Evolutionary conservation across 2,888 invertebrate genomes (phyloP), one percentile per base, ranked within the genome.

Genomic region (Augiades crinisus): DNA sequence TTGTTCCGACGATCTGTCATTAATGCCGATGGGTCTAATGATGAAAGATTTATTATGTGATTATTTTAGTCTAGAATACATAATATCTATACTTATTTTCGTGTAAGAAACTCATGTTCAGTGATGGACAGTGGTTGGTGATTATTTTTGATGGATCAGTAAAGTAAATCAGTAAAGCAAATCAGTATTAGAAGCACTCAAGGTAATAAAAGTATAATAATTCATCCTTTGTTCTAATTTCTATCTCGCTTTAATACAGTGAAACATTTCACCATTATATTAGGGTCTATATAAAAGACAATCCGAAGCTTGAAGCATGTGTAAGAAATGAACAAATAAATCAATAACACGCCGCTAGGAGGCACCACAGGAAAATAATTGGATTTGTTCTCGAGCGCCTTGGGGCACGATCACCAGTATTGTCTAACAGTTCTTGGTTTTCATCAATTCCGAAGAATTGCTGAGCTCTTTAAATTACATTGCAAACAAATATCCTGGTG

Each of bases 301-400:
- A 45, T 34, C 40, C 41, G 22, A 45, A 41, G 36, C 19, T 47
- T 30, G 37, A 30, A 46, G 66, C 74, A 67, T 73, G 76, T 68
- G 70, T 61, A 72, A 72, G 73, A 80, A 79, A 81, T 80, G 78
- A 80, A 75, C 77, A 81, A 83, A 83, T 85, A 84, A 84, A 85
- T 83, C 81, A 82, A 84, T 84, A 82, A 81, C 82, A 75, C 77
- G 72, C 75, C 71, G 70, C 68, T 72, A 72, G 71, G 71, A 70
- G 69, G 74, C 75, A 67, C 77, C 73, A 64, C 75, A 69, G 75
- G 75, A 72, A 79, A 34, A 81, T 84, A 84, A 85, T 85, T 85
- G 82, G 78, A 82, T 84, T 81, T 78, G 75, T 75, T 76, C 78
- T 72, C 66, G 66, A 73, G 67, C 76, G 67, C 81, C 76, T 78